Evolutionary conservation across 2,888 invertebrate species (phyloP), one percentile per base, ranked within the genome.

Genomic region (Chironomus tentans): DNA sequence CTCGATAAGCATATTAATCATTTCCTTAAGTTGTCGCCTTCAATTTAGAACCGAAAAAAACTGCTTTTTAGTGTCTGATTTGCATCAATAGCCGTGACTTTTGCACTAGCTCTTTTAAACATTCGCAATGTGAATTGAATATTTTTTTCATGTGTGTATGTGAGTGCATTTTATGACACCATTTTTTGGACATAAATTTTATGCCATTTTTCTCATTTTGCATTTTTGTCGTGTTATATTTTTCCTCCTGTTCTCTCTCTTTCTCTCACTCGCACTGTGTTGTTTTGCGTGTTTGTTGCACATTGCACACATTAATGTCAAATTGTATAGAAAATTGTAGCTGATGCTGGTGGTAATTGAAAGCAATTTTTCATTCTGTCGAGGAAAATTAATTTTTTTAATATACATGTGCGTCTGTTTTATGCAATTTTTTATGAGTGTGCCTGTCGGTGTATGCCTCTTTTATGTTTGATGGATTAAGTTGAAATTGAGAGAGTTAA

Each of bases 301-400:
- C 22, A 65, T 65, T 65, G 56, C 15, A 56, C 18, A 56, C 56
- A 56, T 56, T 56, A 56, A 56, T 56, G 65, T 65, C 65, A 65
- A 65, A 65, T 65, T 65, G 65, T 24, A 65, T 21, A 24, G 22
- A 24, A 24, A 65, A 65, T 65, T 24, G 65, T 65, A 65, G 21
- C 65, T 65, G 65, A 65, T 65, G 65, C 22, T 65, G 65, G 65
- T 65, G 65, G 65, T 65, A 65, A 65, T 65, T 65, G 65, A 65
- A 65, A 21, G 65, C 65, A 24, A 65, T 65, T 65, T 65, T 65
- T 65, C 65, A 24, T 65, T 18, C 65, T 56, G 56, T 56, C 65
- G 65, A 65, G 65, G 65, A 65, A 24, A 65, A 65, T 22, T 24
- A 65, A 65, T 65, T 65, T 65, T 62, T 21, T 65, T 65, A 15